These are phyloP conservation scores for Tenodera sinensis DNA, from an alignment of 2,888 invertebrate genomes.

Conservation along the genomic window DNA sequence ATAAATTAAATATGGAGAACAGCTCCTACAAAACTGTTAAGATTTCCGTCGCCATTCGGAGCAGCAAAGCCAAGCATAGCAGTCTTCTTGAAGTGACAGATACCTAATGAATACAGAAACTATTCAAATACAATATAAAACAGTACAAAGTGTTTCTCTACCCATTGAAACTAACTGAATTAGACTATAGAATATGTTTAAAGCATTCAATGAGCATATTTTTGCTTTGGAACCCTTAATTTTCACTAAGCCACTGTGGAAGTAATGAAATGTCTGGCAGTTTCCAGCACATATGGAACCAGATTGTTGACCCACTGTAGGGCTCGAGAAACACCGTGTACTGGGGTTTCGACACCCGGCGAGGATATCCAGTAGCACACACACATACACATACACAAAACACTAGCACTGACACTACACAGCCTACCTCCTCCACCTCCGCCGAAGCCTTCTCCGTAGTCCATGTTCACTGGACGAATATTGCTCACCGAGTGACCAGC, in stretches of 20 bases:
- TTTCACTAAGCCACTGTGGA: background rate
- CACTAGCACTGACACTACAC: background rate
- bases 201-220: background rate
- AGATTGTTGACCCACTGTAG: background rate
- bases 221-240: background rate
- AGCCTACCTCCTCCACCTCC: conserved; percentile 3
- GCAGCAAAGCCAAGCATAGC: background rate
- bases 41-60: background rate
- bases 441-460: background rate
- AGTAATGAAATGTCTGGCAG: background rate
- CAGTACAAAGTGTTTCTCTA: background rate
- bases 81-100: background rate
- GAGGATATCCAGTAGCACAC: background rate
- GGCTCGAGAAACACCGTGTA: background rate
- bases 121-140: background rate
- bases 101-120: background rate
- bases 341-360: background rate
- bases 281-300: too few species aligned
- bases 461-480: conserved; percentile 20
- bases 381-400: background rate
- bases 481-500: conserved; percentile 17
- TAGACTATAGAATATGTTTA: background rate
- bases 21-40: background rate
- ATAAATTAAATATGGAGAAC: background rate
- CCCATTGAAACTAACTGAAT: background rate